Base-by-base conservation (phyloP, 1,140 invertebrate genomes). In the Arctopsyche grandis region DNA sequence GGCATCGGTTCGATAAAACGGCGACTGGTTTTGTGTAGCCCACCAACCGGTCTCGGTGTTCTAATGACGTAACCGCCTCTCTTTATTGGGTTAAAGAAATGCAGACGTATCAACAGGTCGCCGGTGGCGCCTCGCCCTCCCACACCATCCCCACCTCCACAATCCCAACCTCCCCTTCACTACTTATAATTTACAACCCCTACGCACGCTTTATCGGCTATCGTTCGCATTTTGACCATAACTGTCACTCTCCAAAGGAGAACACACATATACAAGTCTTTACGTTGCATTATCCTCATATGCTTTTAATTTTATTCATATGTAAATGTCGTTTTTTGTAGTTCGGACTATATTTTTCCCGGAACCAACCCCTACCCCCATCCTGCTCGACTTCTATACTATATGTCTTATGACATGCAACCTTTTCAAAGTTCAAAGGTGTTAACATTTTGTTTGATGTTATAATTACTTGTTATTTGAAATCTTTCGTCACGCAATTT, bases 51-150 rank as follows among this genome's bases (percentile, higher is more conserved):
- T 14, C 48, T 12, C 48, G 16, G 16, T 52, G 16, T 52, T 12
- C 48, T 52, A 12, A 12, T 52, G 48, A 52, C 16, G 48, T 52
- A 52, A 52, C 63, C 63, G 3, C 5, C 63, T 10, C 21, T 12
- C 24, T 12, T 66, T 19, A 12, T 9, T 22, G 63, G 19, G 63
- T 66, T 52, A 52, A 52, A 26, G 63, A 66, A 66, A 66, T 24
- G 63, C 63, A 66, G 63, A 66, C 63, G 63, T 66, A 66, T 26
- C 63, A 66, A 66, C 63, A 66, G 63, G 63, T 66, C 9, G 63
- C 24, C 14, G 63, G 24, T 66, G 63, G 63, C 63, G 63, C 63
- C 63, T 66, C 14, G 63, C 63, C 63, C 63, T 24, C 19, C 56
- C 56, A 19, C 56, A 60, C 56, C 56, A 21, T 19, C 56, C 5